phyloP scores from a whole-genome alignment of 2,797 vertebrate species.

The Pachyuromys duprasi region DNA sequence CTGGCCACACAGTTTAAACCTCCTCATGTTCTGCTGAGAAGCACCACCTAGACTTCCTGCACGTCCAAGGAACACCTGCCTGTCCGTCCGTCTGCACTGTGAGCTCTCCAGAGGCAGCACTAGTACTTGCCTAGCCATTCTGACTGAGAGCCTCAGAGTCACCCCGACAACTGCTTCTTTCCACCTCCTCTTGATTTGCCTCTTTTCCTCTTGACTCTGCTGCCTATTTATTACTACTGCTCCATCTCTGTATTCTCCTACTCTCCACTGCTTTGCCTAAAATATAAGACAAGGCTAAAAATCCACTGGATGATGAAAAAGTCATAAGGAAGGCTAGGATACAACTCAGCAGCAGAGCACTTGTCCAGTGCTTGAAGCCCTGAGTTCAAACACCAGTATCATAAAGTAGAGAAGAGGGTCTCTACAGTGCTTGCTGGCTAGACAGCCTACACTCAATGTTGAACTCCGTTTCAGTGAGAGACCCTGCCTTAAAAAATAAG shows the following conservation, averaged over 20 bases:
- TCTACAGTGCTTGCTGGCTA: too few relatives aligned
- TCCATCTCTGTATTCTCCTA: background rate
- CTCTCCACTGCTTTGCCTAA: background rate
- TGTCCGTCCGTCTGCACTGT: background rate
- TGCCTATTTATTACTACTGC: background rate
- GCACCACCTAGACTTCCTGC: constrained; percentile 4
- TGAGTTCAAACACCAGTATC: background rate
- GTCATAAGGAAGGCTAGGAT: background rate
- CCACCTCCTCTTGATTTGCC: background rate
- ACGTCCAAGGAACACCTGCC: background rate
- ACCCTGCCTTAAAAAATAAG: background rate
- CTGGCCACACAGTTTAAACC: constrained; percentile 41
- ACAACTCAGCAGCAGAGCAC: background rate
- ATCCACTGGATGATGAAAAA: constrained; percentile 17
- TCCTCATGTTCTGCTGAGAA: constrained; percentile 38
- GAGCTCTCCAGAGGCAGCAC: background rate
- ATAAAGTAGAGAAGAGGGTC: too few relatives aligned
- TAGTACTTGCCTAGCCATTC: background rate
- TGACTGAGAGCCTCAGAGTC: background rate
- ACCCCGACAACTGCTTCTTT: background rate
- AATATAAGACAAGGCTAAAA: background rate
- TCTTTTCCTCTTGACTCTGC: background rate
- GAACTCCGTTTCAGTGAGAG: background rate
- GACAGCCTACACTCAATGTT: background rate
- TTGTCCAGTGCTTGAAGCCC: background rate